Conservation (phyloP, 1,140 invertebrate genomes). For the Drosophila pachea region DNA sequence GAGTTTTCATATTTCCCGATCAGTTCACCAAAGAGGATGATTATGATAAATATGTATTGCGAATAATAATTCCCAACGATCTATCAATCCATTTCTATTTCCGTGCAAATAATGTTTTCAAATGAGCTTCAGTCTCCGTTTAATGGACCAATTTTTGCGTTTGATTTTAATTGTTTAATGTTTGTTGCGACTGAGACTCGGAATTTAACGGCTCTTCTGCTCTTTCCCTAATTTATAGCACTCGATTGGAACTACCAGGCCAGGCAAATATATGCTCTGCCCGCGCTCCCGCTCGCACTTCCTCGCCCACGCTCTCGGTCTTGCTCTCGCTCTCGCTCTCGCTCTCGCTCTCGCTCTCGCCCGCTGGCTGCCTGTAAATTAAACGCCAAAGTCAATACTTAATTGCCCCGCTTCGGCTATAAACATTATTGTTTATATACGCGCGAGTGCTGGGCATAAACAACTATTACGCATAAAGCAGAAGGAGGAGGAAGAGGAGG, state of each 20-base stretch:
- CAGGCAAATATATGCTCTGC: too few species aligned
- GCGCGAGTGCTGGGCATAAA: conserved; percentile 1
- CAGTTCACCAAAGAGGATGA: too few species aligned
- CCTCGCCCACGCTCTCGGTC: background rate
- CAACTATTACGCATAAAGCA: conserved; percentile 16
- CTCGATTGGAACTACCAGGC: background rate
- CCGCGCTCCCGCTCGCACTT: background rate
- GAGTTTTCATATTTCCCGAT: too few species aligned
- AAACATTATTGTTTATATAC: conserved; percentile 42
- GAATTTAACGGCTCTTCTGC: background rate
- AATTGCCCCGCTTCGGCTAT: conserved; percentile 29
- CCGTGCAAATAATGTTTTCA: too few species aligned
- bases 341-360: background rate
- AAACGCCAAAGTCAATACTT: conserved; percentile 37
- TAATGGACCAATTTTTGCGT: background rate
- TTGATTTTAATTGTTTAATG: conserved; percentile 5
- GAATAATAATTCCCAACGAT: too few species aligned
- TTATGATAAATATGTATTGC: too few species aligned
- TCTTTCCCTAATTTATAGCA: background rate
- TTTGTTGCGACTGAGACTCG: too few species aligned
- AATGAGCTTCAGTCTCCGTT: background rate
- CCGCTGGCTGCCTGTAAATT: conserved; percentile 27
- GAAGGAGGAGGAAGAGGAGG: background rate
- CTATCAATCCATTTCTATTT: too few species aligned
- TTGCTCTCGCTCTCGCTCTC: background rate